Conservation (phyloP, 2,797 vertebrate species). For the Helarctos malayanus region DNA sequence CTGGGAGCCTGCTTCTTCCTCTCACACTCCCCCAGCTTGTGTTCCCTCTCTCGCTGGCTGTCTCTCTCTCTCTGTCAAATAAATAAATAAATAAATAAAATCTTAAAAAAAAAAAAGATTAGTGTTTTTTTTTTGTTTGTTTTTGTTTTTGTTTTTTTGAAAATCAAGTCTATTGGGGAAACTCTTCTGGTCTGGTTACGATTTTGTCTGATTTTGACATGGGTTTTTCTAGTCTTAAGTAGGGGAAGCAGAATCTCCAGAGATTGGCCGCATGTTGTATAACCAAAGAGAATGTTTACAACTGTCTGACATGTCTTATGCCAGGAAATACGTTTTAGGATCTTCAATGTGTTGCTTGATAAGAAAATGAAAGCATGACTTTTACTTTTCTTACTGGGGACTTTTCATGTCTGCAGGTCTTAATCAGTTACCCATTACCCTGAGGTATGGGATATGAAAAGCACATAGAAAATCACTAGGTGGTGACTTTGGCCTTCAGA, state of each 20-base stretch:
- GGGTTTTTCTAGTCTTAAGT: slow-evolving; percentile 22
- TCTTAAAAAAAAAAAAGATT: background rate
- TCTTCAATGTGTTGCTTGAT: slow-evolving; percentile 68
- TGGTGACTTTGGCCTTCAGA: slow-evolving; percentile 63
- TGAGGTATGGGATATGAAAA: background rate
- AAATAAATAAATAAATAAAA: too few species aligned
- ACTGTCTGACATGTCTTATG: background rate
- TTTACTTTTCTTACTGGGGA: slow-evolving; percentile 65
- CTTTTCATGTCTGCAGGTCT: background rate
- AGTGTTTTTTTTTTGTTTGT: background rate
- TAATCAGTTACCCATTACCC: slow-evolving; percentile 18
- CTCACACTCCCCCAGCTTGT: too few species aligned
- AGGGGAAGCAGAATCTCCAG: slow-evolving; percentile 44
- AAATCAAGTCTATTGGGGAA: slow-evolving; percentile 28
- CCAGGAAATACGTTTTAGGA: slow-evolving; percentile 8
- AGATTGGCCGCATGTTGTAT: background rate
- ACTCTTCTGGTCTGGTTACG: background rate
- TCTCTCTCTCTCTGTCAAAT: too few species aligned
- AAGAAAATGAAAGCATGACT: slow-evolving; percentile 74
- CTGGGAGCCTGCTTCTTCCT: too few species aligned
- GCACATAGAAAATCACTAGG: slow-evolving; percentile 29
- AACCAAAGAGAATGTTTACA: slow-evolving; percentile 61
- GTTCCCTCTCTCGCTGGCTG: too few species aligned
- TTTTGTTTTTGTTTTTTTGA: background rate
- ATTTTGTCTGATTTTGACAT: slow-evolving; percentile 49